Evolutionary conservation across 2,888 invertebrate species (phyloP).

Genomic region (Drosophila greeni): DNA sequence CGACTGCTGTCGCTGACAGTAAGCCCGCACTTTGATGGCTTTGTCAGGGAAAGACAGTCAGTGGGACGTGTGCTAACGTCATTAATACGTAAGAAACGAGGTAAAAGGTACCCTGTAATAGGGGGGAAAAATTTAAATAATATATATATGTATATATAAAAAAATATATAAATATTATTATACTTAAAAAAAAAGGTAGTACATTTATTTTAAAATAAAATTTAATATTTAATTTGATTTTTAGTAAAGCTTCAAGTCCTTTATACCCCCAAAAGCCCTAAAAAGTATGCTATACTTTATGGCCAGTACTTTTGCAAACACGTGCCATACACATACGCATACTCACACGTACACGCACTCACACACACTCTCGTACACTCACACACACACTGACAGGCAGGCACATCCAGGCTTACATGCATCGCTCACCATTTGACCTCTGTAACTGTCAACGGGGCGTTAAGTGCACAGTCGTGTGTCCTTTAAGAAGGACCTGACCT

Average conservation of each 20-base stretch:
- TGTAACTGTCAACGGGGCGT: constrained; percentile 42
- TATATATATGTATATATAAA: no score
- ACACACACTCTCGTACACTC: no score
- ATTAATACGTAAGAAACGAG: background rate
- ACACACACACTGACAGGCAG: background rate
- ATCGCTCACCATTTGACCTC: constrained; percentile 34
- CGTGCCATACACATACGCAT: constrained; percentile 8
- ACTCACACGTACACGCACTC: background rate
- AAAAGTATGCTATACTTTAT: constrained; percentile 28
- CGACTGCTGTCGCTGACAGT: constrained; percentile 44
- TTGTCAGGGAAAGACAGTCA: constrained; percentile 38
- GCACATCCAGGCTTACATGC: constrained; percentile 1
- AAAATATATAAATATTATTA: no score
- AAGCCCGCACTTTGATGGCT: constrained; percentile 35
- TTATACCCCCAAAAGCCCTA: background rate
- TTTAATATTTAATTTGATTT: background rate
- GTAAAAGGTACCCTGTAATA: background rate
- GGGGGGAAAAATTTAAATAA: no score
- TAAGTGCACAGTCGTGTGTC: constrained; percentile 35
- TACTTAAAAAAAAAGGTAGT: no score
- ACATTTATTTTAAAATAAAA: no score
- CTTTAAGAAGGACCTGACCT: constrained; percentile 9
- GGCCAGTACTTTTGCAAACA: constrained; percentile 28
- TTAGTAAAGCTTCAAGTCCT: background rate
- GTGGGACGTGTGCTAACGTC: constrained; percentile 26